Evolutionary conservation across 2,113 vertebrate species (phyloP).

Genomic region (Silurus asotus): DNA sequence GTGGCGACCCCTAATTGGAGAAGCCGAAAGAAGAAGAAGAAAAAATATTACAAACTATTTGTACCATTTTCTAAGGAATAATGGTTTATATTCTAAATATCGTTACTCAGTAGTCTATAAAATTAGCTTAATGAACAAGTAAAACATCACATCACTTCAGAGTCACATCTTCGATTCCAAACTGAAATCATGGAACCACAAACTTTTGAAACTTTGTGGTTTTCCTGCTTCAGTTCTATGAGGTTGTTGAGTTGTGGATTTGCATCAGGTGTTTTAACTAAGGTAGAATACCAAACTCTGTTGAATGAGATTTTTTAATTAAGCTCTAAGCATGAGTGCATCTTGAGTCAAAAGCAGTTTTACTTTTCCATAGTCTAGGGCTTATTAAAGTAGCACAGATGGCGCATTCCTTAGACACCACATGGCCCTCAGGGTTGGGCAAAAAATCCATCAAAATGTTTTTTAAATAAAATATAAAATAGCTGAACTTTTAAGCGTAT

Average conservation of each 20-base stretch:
- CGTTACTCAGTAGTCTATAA: not conserved
- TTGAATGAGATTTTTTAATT: not conserved
- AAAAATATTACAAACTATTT: not conserved
- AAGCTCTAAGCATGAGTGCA: not conserved
- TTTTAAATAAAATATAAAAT: no score
- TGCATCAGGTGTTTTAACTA: conserved; percentile 9
- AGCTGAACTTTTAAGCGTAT: no score
- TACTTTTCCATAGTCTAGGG: conserved; percentile 21
- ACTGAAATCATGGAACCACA: not conserved
- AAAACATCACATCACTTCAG: no score
- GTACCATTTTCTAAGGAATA: not conserved
- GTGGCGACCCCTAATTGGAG: no score
- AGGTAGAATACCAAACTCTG: not conserved
- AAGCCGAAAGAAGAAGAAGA: no score
- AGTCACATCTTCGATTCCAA: not conserved
- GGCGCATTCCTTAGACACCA: not conserved
- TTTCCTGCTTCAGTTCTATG: not conserved
- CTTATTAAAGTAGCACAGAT: not conserved
- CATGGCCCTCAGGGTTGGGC: not conserved
- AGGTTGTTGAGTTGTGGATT: not conserved
- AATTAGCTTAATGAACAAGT: not conserved
- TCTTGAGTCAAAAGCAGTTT: not conserved
- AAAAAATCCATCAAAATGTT: no score
- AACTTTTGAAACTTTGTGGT: not conserved
- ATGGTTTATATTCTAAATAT: not conserved